Base-by-base conservation (phyloP, 2,888 invertebrate genomes). In the Drosophila lutescens region DNA sequence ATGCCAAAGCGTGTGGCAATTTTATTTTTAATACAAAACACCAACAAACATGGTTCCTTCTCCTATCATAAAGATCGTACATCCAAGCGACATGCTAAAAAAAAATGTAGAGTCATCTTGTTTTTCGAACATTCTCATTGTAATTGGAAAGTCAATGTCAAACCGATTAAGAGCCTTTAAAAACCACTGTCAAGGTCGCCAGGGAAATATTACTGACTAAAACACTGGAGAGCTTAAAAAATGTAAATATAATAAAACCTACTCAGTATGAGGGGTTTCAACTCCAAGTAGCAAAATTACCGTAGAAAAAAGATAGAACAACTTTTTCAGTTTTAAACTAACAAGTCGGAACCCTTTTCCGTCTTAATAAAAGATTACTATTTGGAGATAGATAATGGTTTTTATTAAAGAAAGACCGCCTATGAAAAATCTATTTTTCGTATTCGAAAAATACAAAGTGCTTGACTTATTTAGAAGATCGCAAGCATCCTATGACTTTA, bases 401-500 rank as follows among this genome's bases (percentile, higher is more conserved):
- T 36, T 36, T 36, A 41, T 41, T 40, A 0, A 40, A 5, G 7
- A 15, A 0, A 38, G 7, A 26, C 26, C 26, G 15, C 15, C 15
- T 40, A 15, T 40, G n/a, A 15, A 9, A 8, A 40, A 40, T 40
- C 15, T 8, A 8, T n/a, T 40, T n/a, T 15, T 13, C 41, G 30
- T 9, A 9, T 9, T 41, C 9, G 17, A 17, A 41, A 15, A 17
- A 15, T 17, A 12, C 17, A 5, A 43, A 20, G n/a, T 4, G 4
- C n/a, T 5, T n/a, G 36, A 13, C 13, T n/a, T 36, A 10, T n/a
- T 36, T 36, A 6, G 5, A 36, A n/a, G 13, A 2, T 5, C 4
- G 12, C 2, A 1, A 10, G 10, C 32, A 10, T 10, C 32, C 12
- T 34, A 2, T 43, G 6, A 43, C 17, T 68, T 74, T 0, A 78